phyloP scores from a whole-genome alignment of 2,888 invertebrate species.

The Tetheella fluctuosa region DNA sequence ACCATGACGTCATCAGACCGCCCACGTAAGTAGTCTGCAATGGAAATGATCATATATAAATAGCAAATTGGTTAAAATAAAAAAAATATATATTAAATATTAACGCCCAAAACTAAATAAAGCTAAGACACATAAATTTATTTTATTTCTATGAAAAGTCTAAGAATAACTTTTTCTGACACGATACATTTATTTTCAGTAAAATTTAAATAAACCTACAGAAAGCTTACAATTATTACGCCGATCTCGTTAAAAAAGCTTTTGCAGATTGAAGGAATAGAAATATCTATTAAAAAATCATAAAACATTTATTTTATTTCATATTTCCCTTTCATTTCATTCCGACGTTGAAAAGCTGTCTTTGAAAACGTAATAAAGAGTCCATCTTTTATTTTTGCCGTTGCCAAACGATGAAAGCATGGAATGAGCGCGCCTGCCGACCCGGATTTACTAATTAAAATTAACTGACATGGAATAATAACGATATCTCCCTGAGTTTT shows the following conservation, averaged over 20 bases:
- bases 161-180: not conserved
- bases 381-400: constrained; percentile 27
- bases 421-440: constrained; percentile 15
- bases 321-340: constrained; percentile 29
- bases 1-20: constrained; percentile 61
- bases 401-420: constrained; percentile 23
- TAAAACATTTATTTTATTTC: constrained; percentile 27
- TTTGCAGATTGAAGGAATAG: constrained; percentile 19
- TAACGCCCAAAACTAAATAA: too few species aligned
- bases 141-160: not conserved
- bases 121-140: not conserved
- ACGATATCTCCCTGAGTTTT: not conserved
- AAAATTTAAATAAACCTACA: constrained; percentile 3
- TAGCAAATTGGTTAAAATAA: not conserved
- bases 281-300: constrained; percentile 31
- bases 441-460: constrained; percentile 31
- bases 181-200: constrained; percentile 3
- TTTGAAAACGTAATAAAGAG: constrained; percentile 32
- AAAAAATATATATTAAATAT: too few species aligned
- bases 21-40: constrained; percentile 68
- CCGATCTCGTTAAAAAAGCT: constrained; percentile 3
- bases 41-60: constrained; percentile 16
- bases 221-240: not conserved
- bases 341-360: constrained; percentile 30
- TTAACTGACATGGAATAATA: constrained; percentile 16